Base-by-base conservation (phyloP, 2,888 invertebrate species). In the Cheilosia vernalis region DNA sequence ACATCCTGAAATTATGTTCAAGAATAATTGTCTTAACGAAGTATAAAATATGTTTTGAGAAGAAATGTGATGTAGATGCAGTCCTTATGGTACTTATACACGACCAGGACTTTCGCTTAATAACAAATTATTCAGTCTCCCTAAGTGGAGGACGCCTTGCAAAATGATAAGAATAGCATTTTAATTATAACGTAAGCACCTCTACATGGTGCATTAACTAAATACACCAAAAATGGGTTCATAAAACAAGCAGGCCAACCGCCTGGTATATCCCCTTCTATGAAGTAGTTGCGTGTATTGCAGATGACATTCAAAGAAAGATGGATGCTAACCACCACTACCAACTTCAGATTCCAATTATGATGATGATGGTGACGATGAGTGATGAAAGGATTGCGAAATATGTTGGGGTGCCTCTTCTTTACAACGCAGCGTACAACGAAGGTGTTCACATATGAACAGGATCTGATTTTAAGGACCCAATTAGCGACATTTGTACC, bases 401-500 rank as follows among this genome's bases (percentile, higher is more conserved):
- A 76, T 72, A 77, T 81, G 81, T 55, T 81, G 72, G 69, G 85
- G 76, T 81, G 66, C 66, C 51, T 72, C 81, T 76, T 74, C 84
- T 81, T 80, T 85, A 76, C 76, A 81, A 67, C 66, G 30, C 76
- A 81, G 56, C 66, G 21, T 72, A 70, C 64, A 69, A 40, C 64
- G 63, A 73, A 67, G 64, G 76, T 76, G 76, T 85, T 85, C 84
- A 61, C 66, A 80, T 70, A 70, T 85, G 74, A 76, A 81, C 73
- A 79, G 85, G 64, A 87, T 84, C 76, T 83, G 81, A 86, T 83
- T 87, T 88, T 88, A 87, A 88, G 88, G 87, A 88, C 88, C 88
- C 88, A 88, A 88, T 88, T 88, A 88, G 88, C 87, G 87, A 87
- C 87, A 87, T 87, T 88, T 87, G 87, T 87, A 87, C 66, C 81